Conservation (phyloP, 2,113 vertebrate genomes). For the Dasyurus viverrinus region DNA sequence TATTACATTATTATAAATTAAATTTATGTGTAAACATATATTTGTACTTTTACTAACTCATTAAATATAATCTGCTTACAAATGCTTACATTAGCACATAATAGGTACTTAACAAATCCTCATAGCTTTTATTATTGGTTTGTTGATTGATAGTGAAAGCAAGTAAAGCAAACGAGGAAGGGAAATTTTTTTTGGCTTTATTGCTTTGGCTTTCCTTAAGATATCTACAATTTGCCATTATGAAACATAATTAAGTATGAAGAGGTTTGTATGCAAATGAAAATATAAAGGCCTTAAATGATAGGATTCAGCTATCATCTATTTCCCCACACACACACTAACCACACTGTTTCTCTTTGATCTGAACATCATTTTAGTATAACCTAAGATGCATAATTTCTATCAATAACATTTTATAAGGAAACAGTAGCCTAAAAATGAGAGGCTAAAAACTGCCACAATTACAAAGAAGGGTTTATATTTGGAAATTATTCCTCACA, state of each 20-base stretch:
- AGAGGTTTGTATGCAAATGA: neutral
- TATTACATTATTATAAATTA: neutral
- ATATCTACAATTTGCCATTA: neutral
- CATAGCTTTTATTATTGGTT: neutral
- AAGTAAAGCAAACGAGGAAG: neutral
- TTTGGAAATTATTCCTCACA: slow-evolving; percentile 74
- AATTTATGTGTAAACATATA: neutral
- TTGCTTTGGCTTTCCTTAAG: neutral
- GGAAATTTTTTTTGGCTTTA: too few species aligned
- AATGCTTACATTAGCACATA: neutral
- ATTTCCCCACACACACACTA: too few species aligned
- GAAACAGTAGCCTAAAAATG: slow-evolving; percentile 68
- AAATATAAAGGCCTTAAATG: neutral
- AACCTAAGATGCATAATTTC: slow-evolving; percentile 76
- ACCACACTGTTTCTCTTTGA: neutral
- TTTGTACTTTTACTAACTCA: neutral
- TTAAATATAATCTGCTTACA: neutral
- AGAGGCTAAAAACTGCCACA: slow-evolving; percentile 56
- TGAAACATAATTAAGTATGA: neutral
- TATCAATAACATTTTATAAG: slow-evolving; percentile 71
- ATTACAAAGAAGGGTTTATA: slow-evolving; percentile 69
- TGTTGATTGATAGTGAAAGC: neutral
- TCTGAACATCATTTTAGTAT: slow-evolving; percentile 42
- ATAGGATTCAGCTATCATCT: neutral
- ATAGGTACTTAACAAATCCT: neutral